These are phyloP conservation scores for Synergus japonicus DNA, from an alignment of 2,888 invertebrate genomes.

Conservation along the genomic window DNA sequence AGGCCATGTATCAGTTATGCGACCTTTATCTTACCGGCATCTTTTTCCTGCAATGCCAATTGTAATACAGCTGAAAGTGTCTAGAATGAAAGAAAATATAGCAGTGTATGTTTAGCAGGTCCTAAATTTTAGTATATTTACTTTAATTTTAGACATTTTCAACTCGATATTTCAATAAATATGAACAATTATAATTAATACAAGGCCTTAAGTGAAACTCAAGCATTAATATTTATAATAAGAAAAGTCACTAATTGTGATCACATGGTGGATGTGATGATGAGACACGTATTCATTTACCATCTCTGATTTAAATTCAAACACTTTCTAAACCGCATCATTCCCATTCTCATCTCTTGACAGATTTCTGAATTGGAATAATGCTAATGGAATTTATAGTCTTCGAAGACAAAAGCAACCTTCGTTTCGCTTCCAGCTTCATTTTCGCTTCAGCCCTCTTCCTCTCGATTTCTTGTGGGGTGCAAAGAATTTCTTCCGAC, in stretches of 20 bases:
- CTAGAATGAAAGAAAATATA: no score
- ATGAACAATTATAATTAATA: no score
- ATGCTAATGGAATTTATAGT: not conserved
- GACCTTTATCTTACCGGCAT: no score
- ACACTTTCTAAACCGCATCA: not conserved
- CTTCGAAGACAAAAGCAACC: constrained; percentile 10
- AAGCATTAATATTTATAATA: not conserved
- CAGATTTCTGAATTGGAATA: not conserved
- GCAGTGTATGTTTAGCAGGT: no score
- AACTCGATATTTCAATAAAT: no score
- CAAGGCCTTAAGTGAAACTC: not conserved
- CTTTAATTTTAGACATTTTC: no score
- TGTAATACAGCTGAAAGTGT: no score
- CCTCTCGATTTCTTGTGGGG: constrained; percentile 52
- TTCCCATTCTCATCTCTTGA: constrained; percentile 21
- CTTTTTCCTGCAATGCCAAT: no score
- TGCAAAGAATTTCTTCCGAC: constrained; percentile 34
- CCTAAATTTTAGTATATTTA: no score
- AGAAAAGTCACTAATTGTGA: no score
- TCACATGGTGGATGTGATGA: no score
- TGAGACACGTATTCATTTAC: not conserved
- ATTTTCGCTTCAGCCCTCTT: constrained; percentile 51
- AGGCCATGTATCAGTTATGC: no score
- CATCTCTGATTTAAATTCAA: not conserved
- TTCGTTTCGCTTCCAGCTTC: constrained; percentile 49